Conservation (phyloP, 2,113 vertebrate species). For the Sterna hirundo region DNA sequence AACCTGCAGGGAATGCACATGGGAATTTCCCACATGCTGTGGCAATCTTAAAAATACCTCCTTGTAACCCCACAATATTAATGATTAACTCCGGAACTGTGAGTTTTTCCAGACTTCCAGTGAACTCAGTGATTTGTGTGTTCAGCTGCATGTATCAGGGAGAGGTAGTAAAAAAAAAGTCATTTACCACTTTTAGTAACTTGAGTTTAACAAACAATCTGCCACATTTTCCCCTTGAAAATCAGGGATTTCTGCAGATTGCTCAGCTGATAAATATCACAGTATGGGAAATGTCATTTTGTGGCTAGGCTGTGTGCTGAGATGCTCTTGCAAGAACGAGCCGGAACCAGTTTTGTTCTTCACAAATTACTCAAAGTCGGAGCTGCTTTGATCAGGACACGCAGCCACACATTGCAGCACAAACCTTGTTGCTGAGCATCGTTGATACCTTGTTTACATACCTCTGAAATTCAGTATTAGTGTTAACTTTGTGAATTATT, state of each 20-base stretch:
- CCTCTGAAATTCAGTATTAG: not conserved
- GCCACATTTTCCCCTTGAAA: slow-evolving; percentile 32
- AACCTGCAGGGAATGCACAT: slow-evolving; percentile 56
- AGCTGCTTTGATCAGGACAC: not conserved
- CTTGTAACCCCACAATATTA: slow-evolving; percentile 38
- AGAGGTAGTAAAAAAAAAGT: slow-evolving; percentile 9
- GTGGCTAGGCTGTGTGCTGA: not conserved
- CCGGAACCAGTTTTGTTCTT: not conserved
- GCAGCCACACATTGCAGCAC: not conserved
- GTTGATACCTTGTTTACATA: not conserved
- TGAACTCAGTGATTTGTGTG: slow-evolving; percentile 40
- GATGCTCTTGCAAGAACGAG: not conserved
- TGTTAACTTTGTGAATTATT: not conserved
- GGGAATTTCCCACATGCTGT: slow-evolving; percentile 65
- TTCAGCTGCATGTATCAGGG: slow-evolving; percentile 13
- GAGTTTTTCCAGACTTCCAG: slow-evolving; percentile 52
- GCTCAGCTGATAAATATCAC: not conserved
- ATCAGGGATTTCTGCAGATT: slow-evolving; percentile 10
- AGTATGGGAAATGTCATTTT: not conserved
- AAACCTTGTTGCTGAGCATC: not conserved
- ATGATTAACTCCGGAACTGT: slow-evolving; percentile 59
- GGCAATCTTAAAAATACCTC: slow-evolving; percentile 58
- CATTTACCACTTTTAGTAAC: slow-evolving; percentile 8
- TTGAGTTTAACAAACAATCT: slow-evolving; percentile 20
- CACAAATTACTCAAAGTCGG: not conserved